Evolutionary conservation across 1,140 invertebrate species (phyloP), one percentile per base, ranked within the genome.

Genomic region (Dinothrombium tinctorium): DNA sequence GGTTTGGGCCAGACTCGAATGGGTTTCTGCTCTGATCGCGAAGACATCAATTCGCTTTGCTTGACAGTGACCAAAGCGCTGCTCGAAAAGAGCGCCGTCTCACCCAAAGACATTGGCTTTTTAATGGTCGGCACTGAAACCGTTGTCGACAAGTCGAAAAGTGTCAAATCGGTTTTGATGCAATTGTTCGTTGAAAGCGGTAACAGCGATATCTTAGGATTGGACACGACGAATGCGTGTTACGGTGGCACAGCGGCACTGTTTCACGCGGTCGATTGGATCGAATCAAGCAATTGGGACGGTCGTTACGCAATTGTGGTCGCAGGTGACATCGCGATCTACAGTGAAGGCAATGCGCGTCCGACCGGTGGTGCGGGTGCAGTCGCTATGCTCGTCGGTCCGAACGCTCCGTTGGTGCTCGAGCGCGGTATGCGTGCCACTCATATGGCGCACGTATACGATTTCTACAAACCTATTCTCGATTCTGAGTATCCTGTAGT

Each of bases 41-140:
- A 99, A 64, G 94, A 99, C 55, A 81, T 96, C 37, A 81, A 94
- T 56, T 95, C 89, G 0, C 55, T 98, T 2, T 90, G 84, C 54
- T 59, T 99, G n/a, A 98, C 89, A 1, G 90, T 83, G 3, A 70
- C 90, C 0, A 71, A 76, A 25, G 15, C 11, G 28, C 37, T 89
- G 4, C 60, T 89, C 51, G 73, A 83, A 44, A 72, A 71, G 42
- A 67, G 79, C 51, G 59, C 67, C 8, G 65, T 87, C 33, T 67
- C 63, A 58, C 53, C 53, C 33, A 56, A 66, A 48, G 69, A 81
- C 36, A 80, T 99, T 50, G 92, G 94, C 0, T 69, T 77, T 12
- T 54, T 99, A 15, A 87, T 92, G 62, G 89, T 99, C 15, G 94
- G 92, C 20, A 99, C 92, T 5, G 94, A 99, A 59, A 96, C 94